phyloP scores from a whole-genome alignment of 37 sponge, comb jelly and placozoan genomes.

The Spongilla lacustris region DNA sequence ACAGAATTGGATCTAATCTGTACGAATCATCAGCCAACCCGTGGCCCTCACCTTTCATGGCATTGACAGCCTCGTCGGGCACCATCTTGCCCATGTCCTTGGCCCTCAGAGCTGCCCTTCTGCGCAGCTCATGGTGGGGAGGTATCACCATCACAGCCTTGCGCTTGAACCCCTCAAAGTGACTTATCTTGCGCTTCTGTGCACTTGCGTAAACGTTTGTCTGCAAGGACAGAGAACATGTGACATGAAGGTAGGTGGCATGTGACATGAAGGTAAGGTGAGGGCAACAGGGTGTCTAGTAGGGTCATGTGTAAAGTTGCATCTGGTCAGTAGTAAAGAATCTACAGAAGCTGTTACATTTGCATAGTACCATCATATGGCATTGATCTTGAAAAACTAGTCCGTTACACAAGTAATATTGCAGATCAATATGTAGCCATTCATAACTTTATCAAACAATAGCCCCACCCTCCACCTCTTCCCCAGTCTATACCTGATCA shows the following conservation, averaged over 20 bases:
- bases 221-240: conserved; percentile 25
- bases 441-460: background rate
- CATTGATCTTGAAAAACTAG: no score
- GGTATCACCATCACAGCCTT: conserved; percentile 84
- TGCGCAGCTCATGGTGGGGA: conserved; percentile 62
- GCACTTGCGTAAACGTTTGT: conserved; percentile 83
- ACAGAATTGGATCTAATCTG: no score
- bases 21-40: no score
- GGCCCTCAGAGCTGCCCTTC: conserved; percentile 51
- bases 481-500: conserved; percentile 66
- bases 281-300: no score
- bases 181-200: conserved; percentile 67
- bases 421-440: no score
- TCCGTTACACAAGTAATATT: no score
- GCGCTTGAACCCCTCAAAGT: conserved; percentile 75
- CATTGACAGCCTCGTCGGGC: conserved; percentile 70
- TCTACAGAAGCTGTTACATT: no score
- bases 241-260: background rate
- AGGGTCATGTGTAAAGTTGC: no score
- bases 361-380: no score
- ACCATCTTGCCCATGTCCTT: conserved; percentile 63
- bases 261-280: background rate
- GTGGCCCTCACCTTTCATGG: conserved; percentile 71
- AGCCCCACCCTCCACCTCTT: background rate
- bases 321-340: no score